Conservation (phyloP, 2,888 invertebrate species). For the Rhopalosiphum nymphaeae region DNA sequence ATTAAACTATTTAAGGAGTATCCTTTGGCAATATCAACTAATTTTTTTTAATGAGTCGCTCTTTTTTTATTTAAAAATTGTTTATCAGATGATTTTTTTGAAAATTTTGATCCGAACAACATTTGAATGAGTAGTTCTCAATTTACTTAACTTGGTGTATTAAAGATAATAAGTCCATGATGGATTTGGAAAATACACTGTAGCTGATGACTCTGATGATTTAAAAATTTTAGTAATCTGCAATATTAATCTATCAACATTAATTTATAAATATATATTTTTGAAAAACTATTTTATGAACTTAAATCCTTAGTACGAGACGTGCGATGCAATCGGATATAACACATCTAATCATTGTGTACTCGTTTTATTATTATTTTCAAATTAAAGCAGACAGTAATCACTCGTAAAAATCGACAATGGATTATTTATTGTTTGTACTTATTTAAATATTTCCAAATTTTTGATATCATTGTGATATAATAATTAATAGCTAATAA, state of each 20-base stretch:
- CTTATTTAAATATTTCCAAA: not conserved
- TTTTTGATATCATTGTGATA: not conserved
- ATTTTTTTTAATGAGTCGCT: not conserved
- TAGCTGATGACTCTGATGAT: not conserved
- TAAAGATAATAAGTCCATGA: not conserved
- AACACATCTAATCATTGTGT: not conserved
- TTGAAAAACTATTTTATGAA: not conserved
- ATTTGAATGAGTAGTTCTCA: not conserved
- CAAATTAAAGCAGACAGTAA: too few species aligned
- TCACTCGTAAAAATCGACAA: not conserved
- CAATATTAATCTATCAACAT: not conserved
- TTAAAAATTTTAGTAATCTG: not conserved
- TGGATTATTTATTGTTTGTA: too few species aligned
- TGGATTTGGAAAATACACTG: not conserved
- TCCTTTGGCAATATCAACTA: too few species aligned
- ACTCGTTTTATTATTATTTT: not conserved
- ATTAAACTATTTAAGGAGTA: too few species aligned
- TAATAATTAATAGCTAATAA: not conserved
- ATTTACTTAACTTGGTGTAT: not conserved
- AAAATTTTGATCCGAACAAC: not conserved
- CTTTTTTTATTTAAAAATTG: not conserved
- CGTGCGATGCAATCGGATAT: not conserved
- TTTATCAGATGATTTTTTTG: not conserved
- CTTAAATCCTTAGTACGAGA: not conserved
- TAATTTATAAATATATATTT: not conserved